These are phyloP conservation scores for Nymphicus hollandicus DNA, from an alignment of 2,113 vertebrate species.

Conservation along the genomic window DNA sequence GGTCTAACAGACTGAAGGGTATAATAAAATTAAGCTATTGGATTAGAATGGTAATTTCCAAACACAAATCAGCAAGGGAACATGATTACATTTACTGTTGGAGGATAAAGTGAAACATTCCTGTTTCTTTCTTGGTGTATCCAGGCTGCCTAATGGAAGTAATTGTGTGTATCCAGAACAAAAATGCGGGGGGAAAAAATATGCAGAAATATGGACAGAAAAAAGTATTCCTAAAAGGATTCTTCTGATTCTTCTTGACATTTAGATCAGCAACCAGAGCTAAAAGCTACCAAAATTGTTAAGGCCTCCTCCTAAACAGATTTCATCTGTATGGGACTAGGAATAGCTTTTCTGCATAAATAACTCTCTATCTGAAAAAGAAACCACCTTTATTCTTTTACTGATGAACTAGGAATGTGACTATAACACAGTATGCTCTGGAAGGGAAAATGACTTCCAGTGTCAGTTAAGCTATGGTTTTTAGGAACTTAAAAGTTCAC, in stretches of 20 bases:
- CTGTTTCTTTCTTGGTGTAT: constrained; percentile 47
- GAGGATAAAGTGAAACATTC: constrained; percentile 54
- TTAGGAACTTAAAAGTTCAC: neutral
- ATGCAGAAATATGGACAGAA: neutral
- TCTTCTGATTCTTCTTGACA: neutral
- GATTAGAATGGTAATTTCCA: constrained; percentile 75
- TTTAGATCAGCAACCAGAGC: neutral
- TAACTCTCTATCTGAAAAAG: neutral
- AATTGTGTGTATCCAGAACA: constrained; percentile 27
- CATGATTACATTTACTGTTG: constrained; percentile 65
- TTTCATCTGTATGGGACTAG: neutral
- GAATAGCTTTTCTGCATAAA: neutral
- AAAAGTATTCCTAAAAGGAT: neutral
- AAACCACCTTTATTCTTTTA: neutral
- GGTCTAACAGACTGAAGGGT: constrained; percentile 60
- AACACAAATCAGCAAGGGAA: constrained; percentile 66
- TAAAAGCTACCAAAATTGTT: neutral
- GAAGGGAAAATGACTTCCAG: neutral
- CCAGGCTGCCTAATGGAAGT: constrained; percentile 33
- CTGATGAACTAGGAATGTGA: neutral
- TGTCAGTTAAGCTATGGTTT: neutral
- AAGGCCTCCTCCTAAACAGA: neutral
- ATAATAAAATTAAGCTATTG: constrained; percentile 76
- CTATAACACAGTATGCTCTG: neutral
- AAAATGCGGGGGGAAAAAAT: neutral